Evolutionary conservation across 1,140 invertebrate species (phyloP), one percentile per base, ranked within the genome.

Genomic region (Meloidogyne exigua): DNA sequence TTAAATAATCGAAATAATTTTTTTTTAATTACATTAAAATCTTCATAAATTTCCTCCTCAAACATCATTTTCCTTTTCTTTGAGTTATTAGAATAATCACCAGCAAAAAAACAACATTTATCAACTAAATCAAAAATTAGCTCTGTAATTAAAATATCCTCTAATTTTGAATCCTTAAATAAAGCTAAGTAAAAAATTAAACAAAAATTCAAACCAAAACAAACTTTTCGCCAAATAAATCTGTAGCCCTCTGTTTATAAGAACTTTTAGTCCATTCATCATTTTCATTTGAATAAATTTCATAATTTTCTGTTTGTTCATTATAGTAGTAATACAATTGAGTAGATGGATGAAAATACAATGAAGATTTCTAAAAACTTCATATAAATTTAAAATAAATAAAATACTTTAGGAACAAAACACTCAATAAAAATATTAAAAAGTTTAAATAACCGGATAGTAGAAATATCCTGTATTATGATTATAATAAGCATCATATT

Each of bases 71-170:
- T 32, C 11, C 72, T 42, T 39, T 73, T 73, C 26, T 23, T 21
- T 36, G 23, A 57, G 32, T 32, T 64, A 62, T n/a, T 25, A 26
- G 39, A 73, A 15, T 62, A 65, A 39, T 65, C 72, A 13, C 72
- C 72, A 36, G 21, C n/a, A n/a, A 73, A 12, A 65, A 73, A 73
- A 0, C 57, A 66, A 39, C 72, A 73, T 18, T 65, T 62, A 21
- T 73, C 72, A 23, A 73, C 72, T 36, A 73, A 23, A 62, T 73
- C 72, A 57, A 73, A 65, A 23, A 65, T 26, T 36, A 73, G 12
- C 11, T 73, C 72, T 18, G 57, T 23, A 26, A 73, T 18, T 21
- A 64, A 11, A 23, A 73, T 21, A 18, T 73, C 72, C 23, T 66
- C 72, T 13, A 64, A 36, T 25, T 36, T 26, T 11, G 57, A 25